Base-by-base conservation (phyloP, 2,888 invertebrate species). In the Sesia bembeciformis region DNA sequence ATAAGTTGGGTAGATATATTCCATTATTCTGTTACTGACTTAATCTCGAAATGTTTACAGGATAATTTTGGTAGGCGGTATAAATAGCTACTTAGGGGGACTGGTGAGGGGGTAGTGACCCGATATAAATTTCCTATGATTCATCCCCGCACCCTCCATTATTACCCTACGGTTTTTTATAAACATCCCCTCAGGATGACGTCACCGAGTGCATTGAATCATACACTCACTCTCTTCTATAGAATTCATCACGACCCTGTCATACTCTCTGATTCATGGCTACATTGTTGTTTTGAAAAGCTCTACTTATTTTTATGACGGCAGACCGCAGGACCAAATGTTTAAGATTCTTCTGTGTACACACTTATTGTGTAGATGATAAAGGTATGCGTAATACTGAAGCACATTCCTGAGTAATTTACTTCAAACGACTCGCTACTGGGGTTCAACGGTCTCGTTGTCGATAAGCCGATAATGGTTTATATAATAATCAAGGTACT, bases 81-180 rank as follows among this genome's bases (percentile, higher is more conserved):
- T 74, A 79, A 81, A 80, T 84, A 84, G 78, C 68, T 68, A 58
- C 62, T 65, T 66, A 68, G 78, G 79, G 81, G 38, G 73, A 54
- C 53, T 52, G 69, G 66, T 61, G 57, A 56, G 76, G 72, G 81
- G 84, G 79, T 80, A 78, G 71, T 79, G 84, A 84, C 82, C 84
- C 75, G 76, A 74, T 72, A 74, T 72, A 74, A 76, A 76, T 77
- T 78, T 79, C 78, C 81, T 78, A 84, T 88, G 88, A 89, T 84
- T 89, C 87, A 89, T 84, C 85, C 80, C 76, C 70, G 68, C 76
- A 79, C 87, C 86, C 86, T 84, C 75, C 56, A 69, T 74, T 73
- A 72, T 77, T 68, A 74, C 83, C 85, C 82, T 81, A 68, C 66
- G 65, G 62, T 70, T 74, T 74, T 72, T 70, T 66, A 67, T 68